Evolutionary conservation across 2,888 invertebrate species (phyloP), one percentile per base, ranked within the genome.

Genomic region (Phoenoteleia sp.): DNA sequence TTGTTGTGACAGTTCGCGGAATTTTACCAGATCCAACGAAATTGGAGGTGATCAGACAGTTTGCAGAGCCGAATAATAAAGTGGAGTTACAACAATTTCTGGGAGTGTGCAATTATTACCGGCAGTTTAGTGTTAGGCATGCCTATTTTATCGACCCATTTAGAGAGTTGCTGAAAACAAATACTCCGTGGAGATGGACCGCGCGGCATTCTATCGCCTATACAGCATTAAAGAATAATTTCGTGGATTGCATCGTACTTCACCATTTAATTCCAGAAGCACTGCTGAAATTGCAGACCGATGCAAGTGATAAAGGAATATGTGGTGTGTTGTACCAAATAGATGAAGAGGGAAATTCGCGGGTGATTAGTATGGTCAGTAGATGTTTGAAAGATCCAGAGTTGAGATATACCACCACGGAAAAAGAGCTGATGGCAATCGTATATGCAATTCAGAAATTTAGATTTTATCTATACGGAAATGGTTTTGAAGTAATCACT

Each of bases 51-150:
- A 54, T 45, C 1, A 13, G 25, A 11, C 0, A 42, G 1, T 90
- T 89, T 76, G 82, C 86, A n/a, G 27, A 33, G 6, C 90, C 90
- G 0, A 71, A 45, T n/a, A 90, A 87, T 39, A 23, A 87, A 29
- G 88, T 86, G 71, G 84, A 90, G 21, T 47, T 91, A 6, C 80
- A 89, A 47, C 67, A 69, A 54, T 88, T 90, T 64, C n/a, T 83
- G 13, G 83, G 86, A 2, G n/a, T 84, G 1, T 86, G 83, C 36
- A 81, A 36, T 9, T 86, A 71, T 60, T 86, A 86, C 25, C 42
- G 83, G 7, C 81, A 79, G 17, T 39, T 72, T 27, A 64, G 52
- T 11, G 42, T 62, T 0, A 5, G 17, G 0, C 72, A 80, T 56
- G 62, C 82, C 4, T 21, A 21, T 23, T 39, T 33, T 11, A 15